These are phyloP conservation scores for Leucophenga varia DNA, from an alignment of 1,140 invertebrate species.

Conservation along the genomic window DNA sequence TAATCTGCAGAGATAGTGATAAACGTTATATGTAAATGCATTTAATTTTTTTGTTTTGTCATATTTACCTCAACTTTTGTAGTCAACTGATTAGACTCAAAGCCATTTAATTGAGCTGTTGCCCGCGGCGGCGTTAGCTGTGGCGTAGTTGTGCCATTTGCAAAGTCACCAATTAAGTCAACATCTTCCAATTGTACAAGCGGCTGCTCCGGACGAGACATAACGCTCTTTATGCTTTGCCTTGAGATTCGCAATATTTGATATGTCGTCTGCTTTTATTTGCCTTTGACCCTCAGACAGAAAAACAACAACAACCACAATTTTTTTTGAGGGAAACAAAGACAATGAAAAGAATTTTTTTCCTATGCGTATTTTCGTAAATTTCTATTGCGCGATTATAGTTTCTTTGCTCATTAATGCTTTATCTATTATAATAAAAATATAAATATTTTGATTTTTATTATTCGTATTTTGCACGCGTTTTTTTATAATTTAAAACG, in stretches of 20 bases:
- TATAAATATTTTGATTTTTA: slow-evolving; percentile 15
- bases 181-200: slow-evolving; percentile 45
- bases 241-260: slow-evolving; percentile 9
- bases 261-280: slow-evolving; percentile 30
- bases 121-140: slow-evolving; percentile 8
- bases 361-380: slow-evolving; percentile 4
- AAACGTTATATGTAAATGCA: not conserved
- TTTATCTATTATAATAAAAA: slow-evolving; percentile 28
- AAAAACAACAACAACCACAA: slow-evolving; percentile 38
- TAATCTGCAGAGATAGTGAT: slow-evolving; percentile 29
- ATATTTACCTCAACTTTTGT: slow-evolving; percentile 45
- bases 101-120: slow-evolving; percentile 28
- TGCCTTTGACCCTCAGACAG: slow-evolving; percentile 20
- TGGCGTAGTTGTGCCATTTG: slow-evolving; percentile 26
- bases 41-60: not conserved
- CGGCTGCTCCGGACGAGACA: slow-evolving; percentile 19
- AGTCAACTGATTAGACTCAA: slow-evolving; percentile 29
- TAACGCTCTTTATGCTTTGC: slow-evolving; percentile 2
- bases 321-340: not conserved
- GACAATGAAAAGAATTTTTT: slow-evolving; percentile 1
- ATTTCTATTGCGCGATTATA: not conserved
- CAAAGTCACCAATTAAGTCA: slow-evolving; percentile 44
- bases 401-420: slow-evolving; percentile 14
- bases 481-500: no score
- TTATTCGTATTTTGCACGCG: slow-evolving; percentile 18